These are phyloP conservation scores for Chrysopa pallens DNA, from an alignment of 1,140 invertebrate species.

Conservation along the genomic window DNA sequence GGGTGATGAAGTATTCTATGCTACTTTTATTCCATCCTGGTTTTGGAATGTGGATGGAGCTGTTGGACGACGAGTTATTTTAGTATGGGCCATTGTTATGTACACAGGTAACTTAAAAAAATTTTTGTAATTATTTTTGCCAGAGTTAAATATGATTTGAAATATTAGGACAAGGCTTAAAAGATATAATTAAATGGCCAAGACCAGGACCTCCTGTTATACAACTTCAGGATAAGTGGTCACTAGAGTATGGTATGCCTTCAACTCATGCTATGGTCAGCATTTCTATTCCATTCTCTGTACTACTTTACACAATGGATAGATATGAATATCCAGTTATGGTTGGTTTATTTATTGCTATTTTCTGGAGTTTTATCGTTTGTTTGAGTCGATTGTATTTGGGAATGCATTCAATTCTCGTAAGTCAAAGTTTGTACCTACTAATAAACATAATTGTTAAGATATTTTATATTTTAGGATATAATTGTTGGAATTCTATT, in stretches of 20 bases:
- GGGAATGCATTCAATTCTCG: constrained; percentile 80
- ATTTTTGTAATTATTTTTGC: neutral
- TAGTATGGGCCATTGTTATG: constrained; percentile 75
- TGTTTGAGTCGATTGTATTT: constrained; percentile 74
- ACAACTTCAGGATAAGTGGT: constrained; percentile 69
- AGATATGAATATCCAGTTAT: constrained; percentile 57
- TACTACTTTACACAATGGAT: constrained; percentile 59
- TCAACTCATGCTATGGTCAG: constrained; percentile 88
- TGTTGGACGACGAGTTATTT: constrained; percentile 55
- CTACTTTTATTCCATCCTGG: constrained; percentile 74
- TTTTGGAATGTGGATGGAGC: constrained; percentile 83
- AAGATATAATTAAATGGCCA: constrained; percentile 74
- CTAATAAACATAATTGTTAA: too few species aligned
- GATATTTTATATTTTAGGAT: constrained; percentile 36
- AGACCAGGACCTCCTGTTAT: constrained; percentile 68
- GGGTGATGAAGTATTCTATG: constrained; percentile 80
- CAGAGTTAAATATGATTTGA: neutral
- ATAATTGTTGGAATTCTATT: constrained; percentile 54
- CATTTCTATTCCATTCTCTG: constrained; percentile 67
- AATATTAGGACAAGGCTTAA: constrained; percentile 59
- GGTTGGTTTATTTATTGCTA: constrained; percentile 31
- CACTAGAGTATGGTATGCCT: constrained; percentile 82
- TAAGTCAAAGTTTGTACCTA: constrained; percentile 17
- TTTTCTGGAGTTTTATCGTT: constrained; percentile 54
- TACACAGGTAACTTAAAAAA: constrained; percentile 42